Percentiles rank a stretch among this genome's conserved stretches.
Conservation (phyloP, 1,140 invertebrate genomes). For the Camponotus pennsylvanicus region DNA sequence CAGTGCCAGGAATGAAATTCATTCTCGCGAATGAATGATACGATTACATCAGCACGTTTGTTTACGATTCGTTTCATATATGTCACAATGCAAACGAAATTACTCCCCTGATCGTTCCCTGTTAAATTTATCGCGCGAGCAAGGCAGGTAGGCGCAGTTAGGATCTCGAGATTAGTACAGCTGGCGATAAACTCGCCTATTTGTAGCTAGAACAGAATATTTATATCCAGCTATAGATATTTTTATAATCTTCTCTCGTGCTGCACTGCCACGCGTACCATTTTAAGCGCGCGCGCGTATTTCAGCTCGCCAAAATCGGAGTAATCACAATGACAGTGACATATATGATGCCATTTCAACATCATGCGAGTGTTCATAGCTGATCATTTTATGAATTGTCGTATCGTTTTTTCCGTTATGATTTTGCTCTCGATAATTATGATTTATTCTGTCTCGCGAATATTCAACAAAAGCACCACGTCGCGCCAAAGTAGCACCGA, state of each 20-base stretch:
- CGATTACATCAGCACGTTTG: background rate
- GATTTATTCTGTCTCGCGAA: background rate
- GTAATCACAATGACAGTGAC: conserved; percentile 54
- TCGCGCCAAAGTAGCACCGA: conserved; percentile 3
- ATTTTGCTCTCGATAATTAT: conserved; percentile 28
- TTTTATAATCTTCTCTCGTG: conserved; percentile 74
- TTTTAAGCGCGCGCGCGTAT: background rate
- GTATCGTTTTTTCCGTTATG: conserved; percentile 36
- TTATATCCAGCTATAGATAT: background rate
- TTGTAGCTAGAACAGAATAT: conserved; percentile 32
- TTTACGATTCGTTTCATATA: background rate
- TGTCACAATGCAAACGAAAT: conserved; percentile 15
- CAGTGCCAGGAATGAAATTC: background rate
- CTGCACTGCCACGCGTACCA: conserved; percentile 68
- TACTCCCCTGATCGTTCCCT: conserved; percentile 48
- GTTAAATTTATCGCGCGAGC: conserved; percentile 42
- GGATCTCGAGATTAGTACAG: conserved; percentile 45
- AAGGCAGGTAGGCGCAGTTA: conserved; percentile 63
- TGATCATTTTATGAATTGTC: background rate
- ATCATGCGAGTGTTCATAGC: background rate
- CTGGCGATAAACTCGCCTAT: conserved; percentile 34
- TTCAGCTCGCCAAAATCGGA: conserved; percentile 75
- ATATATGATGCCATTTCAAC: background rate
- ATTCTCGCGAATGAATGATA: background rate
- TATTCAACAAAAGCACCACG: background rate